phyloP scores from a whole-genome alignment of 2,888 invertebrate species.

The Cartodere bifasciata region DNA sequence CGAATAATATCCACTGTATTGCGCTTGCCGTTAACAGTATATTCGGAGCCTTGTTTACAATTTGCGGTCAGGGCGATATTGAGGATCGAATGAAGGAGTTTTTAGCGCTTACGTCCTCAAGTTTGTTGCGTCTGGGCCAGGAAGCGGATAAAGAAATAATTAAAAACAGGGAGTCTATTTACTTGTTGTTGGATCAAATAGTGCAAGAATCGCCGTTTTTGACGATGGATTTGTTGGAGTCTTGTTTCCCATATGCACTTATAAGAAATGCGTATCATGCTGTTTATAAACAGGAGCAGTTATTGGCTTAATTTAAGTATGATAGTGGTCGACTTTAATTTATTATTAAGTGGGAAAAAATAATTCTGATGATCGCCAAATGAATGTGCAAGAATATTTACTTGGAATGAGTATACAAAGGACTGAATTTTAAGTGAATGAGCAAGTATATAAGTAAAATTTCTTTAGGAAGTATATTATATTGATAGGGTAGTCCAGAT shows the following conservation, averaged over 20 bases:
- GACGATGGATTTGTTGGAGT: slow-evolving; percentile 96
- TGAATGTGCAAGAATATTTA: no score
- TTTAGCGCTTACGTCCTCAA: slow-evolving; percentile 84
- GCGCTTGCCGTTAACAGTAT: slow-evolving; percentile 92
- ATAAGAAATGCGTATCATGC: slow-evolving; percentile 97
- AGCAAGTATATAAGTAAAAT: no score
- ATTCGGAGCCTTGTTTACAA: slow-evolving; percentile 92
- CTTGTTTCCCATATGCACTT: slow-evolving; percentile 97
- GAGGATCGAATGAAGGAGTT: slow-evolving; percentile 98
- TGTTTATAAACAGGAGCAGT: slow-evolving; percentile 81
- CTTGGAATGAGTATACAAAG: no score
- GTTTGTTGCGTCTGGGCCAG: slow-evolving; percentile 84
- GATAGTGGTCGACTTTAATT: no score
- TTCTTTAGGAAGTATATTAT: no score
- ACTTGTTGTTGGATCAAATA: slow-evolving; percentile 90
- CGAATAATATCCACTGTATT: slow-evolving; percentile 99
- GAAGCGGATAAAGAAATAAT: slow-evolving; percentile 91
- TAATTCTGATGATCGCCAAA: no score
- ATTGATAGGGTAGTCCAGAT: no score
- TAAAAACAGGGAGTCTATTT: slow-evolving; percentile 91
- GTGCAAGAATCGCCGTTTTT: slow-evolving; percentile 97
- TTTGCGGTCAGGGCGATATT: slow-evolving; percentile 91
- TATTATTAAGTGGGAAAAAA: no score
- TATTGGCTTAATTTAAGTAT: slow-evolving; percentile 34
- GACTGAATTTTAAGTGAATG: no score